Evolutionary conservation across 2,888 invertebrate species (phyloP).

Genomic region (Thera britannica): DNA sequence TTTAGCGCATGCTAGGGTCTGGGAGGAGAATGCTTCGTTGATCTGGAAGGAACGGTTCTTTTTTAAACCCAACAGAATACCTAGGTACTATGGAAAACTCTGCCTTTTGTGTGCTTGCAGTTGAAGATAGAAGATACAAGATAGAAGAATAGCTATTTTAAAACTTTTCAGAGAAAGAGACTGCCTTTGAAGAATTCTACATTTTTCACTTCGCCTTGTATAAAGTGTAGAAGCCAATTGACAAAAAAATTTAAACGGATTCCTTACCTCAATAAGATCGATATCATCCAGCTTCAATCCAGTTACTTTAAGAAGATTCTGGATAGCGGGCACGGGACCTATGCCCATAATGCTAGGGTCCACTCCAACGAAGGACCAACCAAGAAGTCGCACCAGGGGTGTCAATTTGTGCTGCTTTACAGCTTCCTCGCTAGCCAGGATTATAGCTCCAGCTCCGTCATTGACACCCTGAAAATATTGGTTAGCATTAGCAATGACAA

Average conservation of each 20-base stretch:
- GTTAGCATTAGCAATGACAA: not conserved
- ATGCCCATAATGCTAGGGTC: slow-evolving; percentile 99
- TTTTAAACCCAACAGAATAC: too few species aligned
- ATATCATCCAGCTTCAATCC: slow-evolving; percentile 92
- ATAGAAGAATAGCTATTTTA: too few species aligned
- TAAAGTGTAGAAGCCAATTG: too few species aligned
- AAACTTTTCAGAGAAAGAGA: too few species aligned
- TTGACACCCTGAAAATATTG: slow-evolving; percentile 90
- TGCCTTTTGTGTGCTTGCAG: too few species aligned
- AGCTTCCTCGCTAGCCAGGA: slow-evolving; percentile 96
- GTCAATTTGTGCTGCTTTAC: slow-evolving; percentile 88
- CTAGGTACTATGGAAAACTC: too few species aligned
- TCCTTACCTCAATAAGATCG: slow-evolving; percentile 93
- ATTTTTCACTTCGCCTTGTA: too few species aligned
- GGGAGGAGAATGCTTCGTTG: slow-evolving; percentile 98
- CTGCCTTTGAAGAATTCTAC: too few species aligned
- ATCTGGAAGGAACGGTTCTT: slow-evolving; percentile 85
- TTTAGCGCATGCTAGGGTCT: slow-evolving; percentile 95
- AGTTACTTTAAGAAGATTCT: slow-evolving; percentile 90
- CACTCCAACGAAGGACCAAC: slow-evolving; percentile 94
- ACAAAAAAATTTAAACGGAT: not conserved
- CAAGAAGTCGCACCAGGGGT: slow-evolving; percentile 94
- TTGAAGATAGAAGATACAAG: too few species aligned
- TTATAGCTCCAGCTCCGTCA: slow-evolving; percentile 96
- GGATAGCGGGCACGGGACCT: slow-evolving; percentile 97